Base-by-base conservation (phyloP, 2,797 vertebrate species). In the Phalanger gymnotis region DNA sequence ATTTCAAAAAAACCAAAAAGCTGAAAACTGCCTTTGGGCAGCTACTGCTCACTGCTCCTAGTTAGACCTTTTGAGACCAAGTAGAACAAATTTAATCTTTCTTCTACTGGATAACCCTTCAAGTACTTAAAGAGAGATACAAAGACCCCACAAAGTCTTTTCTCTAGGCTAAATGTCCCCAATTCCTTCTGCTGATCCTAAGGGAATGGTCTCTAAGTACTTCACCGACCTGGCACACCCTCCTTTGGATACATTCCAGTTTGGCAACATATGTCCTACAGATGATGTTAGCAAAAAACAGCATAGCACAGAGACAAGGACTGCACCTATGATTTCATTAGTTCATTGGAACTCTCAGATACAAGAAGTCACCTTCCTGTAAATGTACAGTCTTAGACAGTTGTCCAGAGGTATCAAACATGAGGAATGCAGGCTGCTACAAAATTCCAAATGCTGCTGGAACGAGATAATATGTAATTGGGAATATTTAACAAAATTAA, bases 221-320 rank as follows among this genome's bases (percentile, higher is more conserved):
- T 73, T 22, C 66, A 73, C 22, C 16, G 9, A 40, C 1, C n/a
- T 73, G n/a, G 66, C 19, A 73, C n/a, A n/a, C 11, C 61, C 34
- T 66, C n/a, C n/a, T 73, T 12, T 40, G 66, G n/a, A 73, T 40
- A 40, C 16, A 9, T 19, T 25, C 66, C 66, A 73, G n/a, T 40
- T 40, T 73, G 19, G 6, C n/a, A 40, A 40, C 9, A 2, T 73
- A 22, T 73, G 58, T 27, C 22, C 87, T 90, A 61, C 7, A 81
- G 34, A 93, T 90, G 90, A 96, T 61, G n/a, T 56, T 34, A 94
- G 53, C 92, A 94, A 89, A 95, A 93, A 66, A 53, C 27, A 14
- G 56, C 31, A 87, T 47, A 87, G 3, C 90, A 6, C 91, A 93
- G 94, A 95, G 87, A 90, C 19, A 66, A 14, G 66, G 16, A 73